These are phyloP conservation scores for Orchesella flavescens DNA, from an alignment of 2,888 invertebrate genomes.

Conservation along the genomic window DNA sequence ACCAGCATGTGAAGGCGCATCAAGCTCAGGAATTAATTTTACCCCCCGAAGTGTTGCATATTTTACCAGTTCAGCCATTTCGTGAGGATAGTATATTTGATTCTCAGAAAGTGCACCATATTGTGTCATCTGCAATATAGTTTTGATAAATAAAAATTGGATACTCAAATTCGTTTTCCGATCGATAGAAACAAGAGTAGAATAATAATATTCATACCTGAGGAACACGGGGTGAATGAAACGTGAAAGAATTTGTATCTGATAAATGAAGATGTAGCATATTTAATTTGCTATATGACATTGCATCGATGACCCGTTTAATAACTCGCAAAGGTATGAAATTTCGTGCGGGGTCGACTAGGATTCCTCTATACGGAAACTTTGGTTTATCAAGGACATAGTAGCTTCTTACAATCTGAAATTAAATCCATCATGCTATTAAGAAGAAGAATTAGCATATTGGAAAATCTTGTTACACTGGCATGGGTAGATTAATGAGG, in stretches of 20 bases:
- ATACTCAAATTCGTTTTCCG: too few species aligned
- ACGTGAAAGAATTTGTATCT: conserved; percentile 95
- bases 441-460: neutral
- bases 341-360: conserved; percentile 92
- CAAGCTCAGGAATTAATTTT: conserved; percentile 75
- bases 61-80: conserved; percentile 74
- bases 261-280: conserved; percentile 93
- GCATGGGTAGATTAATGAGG: neutral
- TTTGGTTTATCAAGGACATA: conserved; percentile 60
- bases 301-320: conserved; percentile 86
- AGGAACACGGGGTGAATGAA: conserved; percentile 83
- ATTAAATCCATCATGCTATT: neutral
- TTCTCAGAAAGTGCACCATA: conserved; percentile 77
- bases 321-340: conserved; percentile 84
- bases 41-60: conserved; percentile 76
- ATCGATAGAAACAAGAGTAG: neutral
- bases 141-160: too few species aligned
- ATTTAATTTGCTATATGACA: conserved; percentile 92
- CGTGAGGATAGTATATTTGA: conserved; percentile 81
- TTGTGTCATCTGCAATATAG: conserved; percentile 81
- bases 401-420: conserved; percentile 39
- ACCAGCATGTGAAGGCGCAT: conserved; percentile 75
- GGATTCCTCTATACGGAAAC: conserved; percentile 83
- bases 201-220: conserved; percentile 73
- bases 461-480: neutral